Evolutionary conservation across 2,888 invertebrate genomes (phyloP).

Genomic region (Tubulanus polymorphus): DNA sequence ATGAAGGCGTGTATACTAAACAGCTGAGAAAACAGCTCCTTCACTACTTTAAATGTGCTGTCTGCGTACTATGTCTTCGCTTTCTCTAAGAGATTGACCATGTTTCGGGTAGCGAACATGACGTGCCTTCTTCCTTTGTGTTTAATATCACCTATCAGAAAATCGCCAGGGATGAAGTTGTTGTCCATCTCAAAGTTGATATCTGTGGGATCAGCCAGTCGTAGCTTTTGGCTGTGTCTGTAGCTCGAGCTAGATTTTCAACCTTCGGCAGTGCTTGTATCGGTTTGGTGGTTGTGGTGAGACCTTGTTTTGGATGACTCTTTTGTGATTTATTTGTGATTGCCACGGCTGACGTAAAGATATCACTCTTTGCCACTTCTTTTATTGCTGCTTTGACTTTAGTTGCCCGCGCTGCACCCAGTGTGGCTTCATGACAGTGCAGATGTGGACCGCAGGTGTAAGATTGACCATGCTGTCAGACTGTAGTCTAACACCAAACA

Average conservation of each 20-base stretch:
- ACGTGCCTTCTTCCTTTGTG: slow-evolving; percentile 9
- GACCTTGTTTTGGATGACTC: not conserved
- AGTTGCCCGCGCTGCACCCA: not conserved
- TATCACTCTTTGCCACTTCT: not conserved
- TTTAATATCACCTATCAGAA: not conserved
- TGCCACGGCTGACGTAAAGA: not conserved
- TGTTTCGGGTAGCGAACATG: slow-evolving; percentile 7
- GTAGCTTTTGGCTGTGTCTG: not conserved
- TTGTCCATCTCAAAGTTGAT: slow-evolving; percentile 2
- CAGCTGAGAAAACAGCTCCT: slow-evolving; percentile 12
- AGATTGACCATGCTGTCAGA: not conserved
- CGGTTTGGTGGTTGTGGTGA: not conserved
- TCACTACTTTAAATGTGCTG: slow-evolving; percentile 15
- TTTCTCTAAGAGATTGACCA: not conserved
- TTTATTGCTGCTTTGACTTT: not conserved
- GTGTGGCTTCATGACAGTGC: not conserved
- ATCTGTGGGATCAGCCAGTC: not conserved
- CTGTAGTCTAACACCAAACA: not conserved
- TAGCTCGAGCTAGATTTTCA: not conserved
- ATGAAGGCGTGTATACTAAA: slow-evolving; percentile 11
- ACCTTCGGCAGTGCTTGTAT: not conserved
- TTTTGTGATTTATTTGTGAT: not conserved
- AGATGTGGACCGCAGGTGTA: not conserved
- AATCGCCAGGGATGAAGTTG: slow-evolving; percentile 1
- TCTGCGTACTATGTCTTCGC: slow-evolving; percentile 12